Conservation (phyloP, 2,888 invertebrate genomes). For the Brenthis hecate region DNA sequence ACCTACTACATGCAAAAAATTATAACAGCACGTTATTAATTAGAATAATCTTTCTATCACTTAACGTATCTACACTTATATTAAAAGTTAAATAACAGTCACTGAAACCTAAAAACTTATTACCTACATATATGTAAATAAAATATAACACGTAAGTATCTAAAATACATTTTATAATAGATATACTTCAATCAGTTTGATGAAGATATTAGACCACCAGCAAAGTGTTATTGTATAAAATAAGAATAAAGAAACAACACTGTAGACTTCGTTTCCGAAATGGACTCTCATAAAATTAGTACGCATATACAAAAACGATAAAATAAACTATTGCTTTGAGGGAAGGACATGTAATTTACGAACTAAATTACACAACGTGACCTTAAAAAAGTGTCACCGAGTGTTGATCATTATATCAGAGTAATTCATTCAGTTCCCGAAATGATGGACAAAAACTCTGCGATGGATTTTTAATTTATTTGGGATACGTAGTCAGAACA, state of each 20-base stretch:
- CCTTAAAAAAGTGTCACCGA: constrained; percentile 40
- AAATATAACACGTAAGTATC: no score
- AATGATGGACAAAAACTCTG: constrained; percentile 49
- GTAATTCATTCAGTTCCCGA: constrained; percentile 42
- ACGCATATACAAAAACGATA: constrained; percentile 3
- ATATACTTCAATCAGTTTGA: constrained; percentile 1
- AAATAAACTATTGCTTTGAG: constrained; percentile 1
- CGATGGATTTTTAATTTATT: constrained; percentile 74
- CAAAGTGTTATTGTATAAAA: constrained; percentile 9
- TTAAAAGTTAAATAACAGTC: no score
- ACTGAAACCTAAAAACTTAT: no score
- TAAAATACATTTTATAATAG: neutral
- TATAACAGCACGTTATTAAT: neutral
- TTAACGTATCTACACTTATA: no score
- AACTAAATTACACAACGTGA: constrained; percentile 16
- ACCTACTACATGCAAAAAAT: neutral
- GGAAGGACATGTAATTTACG: neutral
- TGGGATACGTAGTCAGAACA: constrained; percentile 52
- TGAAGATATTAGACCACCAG: constrained; percentile 15
- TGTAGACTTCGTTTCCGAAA: neutral
- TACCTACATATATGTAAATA: no score
- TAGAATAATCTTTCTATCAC: no score
- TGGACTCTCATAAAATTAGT: neutral
- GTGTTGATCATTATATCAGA: constrained; percentile 46
- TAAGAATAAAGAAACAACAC: constrained; percentile 12